Base-by-base conservation (phyloP, 2,797 vertebrate species). In the Nyctalus aviator region DNA sequence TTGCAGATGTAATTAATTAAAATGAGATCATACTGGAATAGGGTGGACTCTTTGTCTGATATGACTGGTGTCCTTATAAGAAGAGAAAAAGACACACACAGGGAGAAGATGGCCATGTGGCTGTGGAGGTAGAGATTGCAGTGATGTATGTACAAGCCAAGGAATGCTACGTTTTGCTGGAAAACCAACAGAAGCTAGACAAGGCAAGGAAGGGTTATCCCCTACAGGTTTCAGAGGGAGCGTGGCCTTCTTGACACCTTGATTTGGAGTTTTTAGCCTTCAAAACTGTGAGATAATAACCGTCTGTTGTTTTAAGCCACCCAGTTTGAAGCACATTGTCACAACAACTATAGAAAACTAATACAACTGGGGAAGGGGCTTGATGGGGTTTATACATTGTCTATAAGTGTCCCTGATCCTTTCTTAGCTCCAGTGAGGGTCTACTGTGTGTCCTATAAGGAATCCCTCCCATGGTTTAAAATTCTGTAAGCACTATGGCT, bases 1-100 rank as follows among this genome's bases (percentile, higher is more conserved):
- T 23, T 75, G 64, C 30, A 48, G 53, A 25, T 81, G 5, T 48
- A 85, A 85, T 86, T 72, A n/a, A 53, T 59, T 88, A 77, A 73
- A 13, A 53, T 73, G 73, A 93, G 8, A 6, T 85, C 75, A 86
- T 78, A 78, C 71, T 69, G 48, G 27, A 96, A 41, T n/a, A 79
- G 25, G 2, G 35, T 48, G 44, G 14, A 57, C 20, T 25, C 62
- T 93, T 76, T 68, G 27, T 84, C 37, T 53, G 90, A 75, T 68
- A 71, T 59, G 37, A 84, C 17, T 62, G 23, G 66, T 81, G 12
- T 62, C 76, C 59, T 77, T 69, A 48, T 69, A 72, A 93, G 30
- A 75, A 73, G 35, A 62, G n/a, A 41, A 72, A 18, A 79, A 82
- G 57, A 78, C 48, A 62, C 7, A 69, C 5, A 46, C 37, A 62